Percentiles rank a stretch among this genome's conserved stretches.
Evolutionary conservation across 2,797 vertebrate genomes (phyloP).

Genomic region (Xiphorhynchus erythropygius): DNA sequence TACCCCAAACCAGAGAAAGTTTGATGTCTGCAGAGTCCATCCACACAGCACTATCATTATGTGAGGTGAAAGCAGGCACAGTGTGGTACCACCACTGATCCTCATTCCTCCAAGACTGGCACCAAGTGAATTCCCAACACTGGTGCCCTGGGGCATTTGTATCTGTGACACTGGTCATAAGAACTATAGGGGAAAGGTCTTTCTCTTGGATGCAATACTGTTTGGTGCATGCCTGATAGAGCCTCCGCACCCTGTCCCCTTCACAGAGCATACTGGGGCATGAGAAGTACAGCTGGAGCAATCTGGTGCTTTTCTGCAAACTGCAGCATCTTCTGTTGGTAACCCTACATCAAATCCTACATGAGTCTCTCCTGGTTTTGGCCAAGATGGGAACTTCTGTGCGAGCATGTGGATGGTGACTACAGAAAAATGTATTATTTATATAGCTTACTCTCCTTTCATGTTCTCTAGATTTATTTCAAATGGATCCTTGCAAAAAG

Average conservation of each 20-base stretch:
- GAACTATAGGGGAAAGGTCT: background rate
- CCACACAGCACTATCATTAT: fast-evolving
- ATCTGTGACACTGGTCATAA: background rate
- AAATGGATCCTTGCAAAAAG: background rate
- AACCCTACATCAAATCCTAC: background rate
- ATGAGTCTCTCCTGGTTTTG: background rate
- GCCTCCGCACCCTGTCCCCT: background rate
- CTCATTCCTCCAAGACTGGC: background rate
- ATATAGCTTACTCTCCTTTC: background rate
- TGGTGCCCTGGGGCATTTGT: background rate
- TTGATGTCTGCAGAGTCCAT: background rate
- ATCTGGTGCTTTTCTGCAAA: background rate
- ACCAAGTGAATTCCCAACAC: background rate
- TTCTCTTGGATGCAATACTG: background rate
- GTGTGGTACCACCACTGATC: background rate
- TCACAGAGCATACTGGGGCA: background rate
- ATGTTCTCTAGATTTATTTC: background rate
- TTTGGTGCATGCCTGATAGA: background rate
- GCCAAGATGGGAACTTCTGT: background rate
- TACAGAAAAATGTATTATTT: background rate
- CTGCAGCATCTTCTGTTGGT: background rate
- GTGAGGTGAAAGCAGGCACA: background rate
- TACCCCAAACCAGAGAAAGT: background rate
- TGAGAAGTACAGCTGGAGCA: background rate
- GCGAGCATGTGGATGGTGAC: background rate